Evolutionary conservation across 1,140 invertebrate genomes (phyloP).

Genomic region (Dolichoris vasculosae): DNA sequence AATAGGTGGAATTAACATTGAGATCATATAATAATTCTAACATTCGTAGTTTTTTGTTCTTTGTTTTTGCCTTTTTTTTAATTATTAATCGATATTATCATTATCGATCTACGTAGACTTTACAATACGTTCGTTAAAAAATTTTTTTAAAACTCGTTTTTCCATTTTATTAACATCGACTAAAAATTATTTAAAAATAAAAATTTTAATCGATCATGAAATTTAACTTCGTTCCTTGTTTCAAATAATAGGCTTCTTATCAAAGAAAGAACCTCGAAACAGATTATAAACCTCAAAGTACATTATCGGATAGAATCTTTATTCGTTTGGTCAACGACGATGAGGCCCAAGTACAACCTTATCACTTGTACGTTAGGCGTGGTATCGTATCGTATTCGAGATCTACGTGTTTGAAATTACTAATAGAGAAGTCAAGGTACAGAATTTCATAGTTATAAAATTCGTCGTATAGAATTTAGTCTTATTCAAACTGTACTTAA

Average conservation of each 20-base stretch:
- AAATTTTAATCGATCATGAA: no score
- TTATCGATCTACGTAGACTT: no score
- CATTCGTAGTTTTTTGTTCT: no score
- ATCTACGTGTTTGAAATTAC: neutral
- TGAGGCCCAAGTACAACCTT: neutral
- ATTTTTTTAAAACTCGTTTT: no score
- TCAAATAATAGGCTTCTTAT: neutral
- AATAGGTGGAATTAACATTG: no score
- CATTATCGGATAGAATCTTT: neutral
- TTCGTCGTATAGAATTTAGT: neutral
- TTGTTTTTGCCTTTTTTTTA: no score
- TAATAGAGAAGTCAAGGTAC: neutral
- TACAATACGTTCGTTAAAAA: no score
- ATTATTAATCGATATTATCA: no score
- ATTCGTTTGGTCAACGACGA: neutral
- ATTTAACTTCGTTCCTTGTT: neutral
- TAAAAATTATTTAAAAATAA: no score
- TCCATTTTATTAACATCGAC: no score
- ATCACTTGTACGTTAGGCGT: constrained; percentile 3
- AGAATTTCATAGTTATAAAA: neutral
- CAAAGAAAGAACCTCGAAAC: neutral
- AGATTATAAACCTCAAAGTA: neutral
- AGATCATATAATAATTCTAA: no score
- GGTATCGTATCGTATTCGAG: constrained; percentile 1
- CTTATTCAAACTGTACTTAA: neutral